These are phyloP conservation scores for Fistularia tabacaria DNA, from an alignment of 2,797 vertebrate species.

Conservation along the genomic window DNA sequence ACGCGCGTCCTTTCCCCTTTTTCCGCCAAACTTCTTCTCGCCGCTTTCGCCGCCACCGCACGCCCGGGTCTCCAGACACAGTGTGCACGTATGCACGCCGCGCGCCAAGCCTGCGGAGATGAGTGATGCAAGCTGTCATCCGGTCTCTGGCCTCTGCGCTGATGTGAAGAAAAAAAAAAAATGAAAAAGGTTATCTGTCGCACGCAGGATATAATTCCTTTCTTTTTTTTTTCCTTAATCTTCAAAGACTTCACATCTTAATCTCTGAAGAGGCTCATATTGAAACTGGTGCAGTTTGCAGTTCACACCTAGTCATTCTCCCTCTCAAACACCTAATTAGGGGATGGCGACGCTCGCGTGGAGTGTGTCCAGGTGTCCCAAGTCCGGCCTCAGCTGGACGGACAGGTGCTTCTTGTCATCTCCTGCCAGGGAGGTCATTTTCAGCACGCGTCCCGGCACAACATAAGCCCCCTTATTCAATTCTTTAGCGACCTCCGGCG, in stretches of 20 bases:
- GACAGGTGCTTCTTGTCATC: slow-evolving; percentile 54
- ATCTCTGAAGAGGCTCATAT: slow-evolving; percentile 38
- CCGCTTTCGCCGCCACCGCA: not conserved
- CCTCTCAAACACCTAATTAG: slow-evolving; percentile 53
- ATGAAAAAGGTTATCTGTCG: slow-evolving; percentile 37
- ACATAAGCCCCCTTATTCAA: slow-evolving; percentile 56
- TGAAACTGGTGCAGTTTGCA: slow-evolving; percentile 26
- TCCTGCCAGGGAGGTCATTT: slow-evolving; percentile 61
- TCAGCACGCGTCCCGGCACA: slow-evolving; percentile 56
- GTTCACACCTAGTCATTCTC: slow-evolving; percentile 58
- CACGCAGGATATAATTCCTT: slow-evolving; percentile 2
- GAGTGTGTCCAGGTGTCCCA: slow-evolving; percentile 59
- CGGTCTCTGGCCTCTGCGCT: slow-evolving; percentile 23
- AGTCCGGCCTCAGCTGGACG: slow-evolving; percentile 21
- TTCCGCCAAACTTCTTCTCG: not conserved
- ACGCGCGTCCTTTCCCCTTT: no score
- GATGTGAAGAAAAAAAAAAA: slow-evolving; percentile 7
- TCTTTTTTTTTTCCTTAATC: slow-evolving; percentile 7
- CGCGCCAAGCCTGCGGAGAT: slow-evolving; percentile 21
- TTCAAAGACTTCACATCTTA: slow-evolving; percentile 42
- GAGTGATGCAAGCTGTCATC: slow-evolving; percentile 27
- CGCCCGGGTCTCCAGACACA: slow-evolving; percentile 10
- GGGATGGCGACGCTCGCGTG: slow-evolving; percentile 37
- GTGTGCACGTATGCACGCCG: slow-evolving; percentile 13
- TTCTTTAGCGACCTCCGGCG: slow-evolving; percentile 18